Evolutionary conservation across 1,140 invertebrate genomes (phyloP).

Genomic region (Galleria mellonella): DNA sequence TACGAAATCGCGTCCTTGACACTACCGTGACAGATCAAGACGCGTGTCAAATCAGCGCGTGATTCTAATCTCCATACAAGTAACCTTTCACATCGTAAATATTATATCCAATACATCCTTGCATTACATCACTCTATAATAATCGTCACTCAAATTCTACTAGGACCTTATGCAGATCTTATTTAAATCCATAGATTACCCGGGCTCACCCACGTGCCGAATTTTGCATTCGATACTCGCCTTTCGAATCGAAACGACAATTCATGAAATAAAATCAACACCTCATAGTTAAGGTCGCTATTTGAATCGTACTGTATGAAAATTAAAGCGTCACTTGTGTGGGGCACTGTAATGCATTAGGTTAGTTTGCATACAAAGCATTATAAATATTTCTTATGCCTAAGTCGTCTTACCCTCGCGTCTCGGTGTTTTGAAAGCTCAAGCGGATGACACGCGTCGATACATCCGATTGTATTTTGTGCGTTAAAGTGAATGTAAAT

Average conservation of each 20-base stretch:
- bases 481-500: conserved; percentile 50
- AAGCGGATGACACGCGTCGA: conserved; percentile 48
- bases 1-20: conserved; percentile 52
- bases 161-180: conserved; percentile 45
- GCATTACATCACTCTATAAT: conserved; percentile 38
- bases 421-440: conserved; percentile 45
- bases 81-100: conserved; percentile 54
- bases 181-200: conserved; percentile 37
- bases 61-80: conserved; percentile 60
- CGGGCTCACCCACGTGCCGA: conserved; percentile 29
- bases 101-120: conserved; percentile 38
- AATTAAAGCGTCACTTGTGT: conserved; percentile 33
- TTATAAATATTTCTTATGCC: conserved; percentile 65
- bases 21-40: conserved; percentile 38
- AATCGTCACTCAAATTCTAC: conserved; percentile 44
- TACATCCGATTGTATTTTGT: conserved; percentile 40
- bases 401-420: conserved; percentile 35
- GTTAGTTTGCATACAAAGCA: conserved; percentile 68
- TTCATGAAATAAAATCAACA: conserved; percentile 21
- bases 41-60: conserved; percentile 46
- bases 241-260: conserved; percentile 5
- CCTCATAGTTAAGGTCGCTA: conserved; percentile 35
- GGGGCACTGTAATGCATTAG: conserved; percentile 39
- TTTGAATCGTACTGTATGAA: conserved; percentile 26
- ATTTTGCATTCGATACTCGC: conserved; percentile 18